Conservation (phyloP, 2,797 vertebrate species). For the Natrix natrix region DNA sequence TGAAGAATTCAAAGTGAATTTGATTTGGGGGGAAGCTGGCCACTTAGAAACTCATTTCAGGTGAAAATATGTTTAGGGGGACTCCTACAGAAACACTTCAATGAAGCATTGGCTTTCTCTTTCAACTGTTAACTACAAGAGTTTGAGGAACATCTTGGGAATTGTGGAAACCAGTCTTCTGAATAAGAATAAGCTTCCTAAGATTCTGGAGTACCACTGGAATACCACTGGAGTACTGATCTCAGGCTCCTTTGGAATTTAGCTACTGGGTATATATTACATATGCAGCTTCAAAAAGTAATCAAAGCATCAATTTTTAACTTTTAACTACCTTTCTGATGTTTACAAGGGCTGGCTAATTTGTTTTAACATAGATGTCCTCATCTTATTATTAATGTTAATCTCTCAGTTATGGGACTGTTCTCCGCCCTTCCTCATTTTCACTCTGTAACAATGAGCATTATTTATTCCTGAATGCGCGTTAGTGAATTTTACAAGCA, state of each 20-base stretch:
- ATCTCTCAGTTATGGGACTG: not conserved
- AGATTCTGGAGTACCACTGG: not conserved
- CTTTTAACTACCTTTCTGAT: not conserved
- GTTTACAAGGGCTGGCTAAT: not conserved
- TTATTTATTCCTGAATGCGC: slow-evolving; percentile 50
- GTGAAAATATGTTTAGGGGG: not conserved
- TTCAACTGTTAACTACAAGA: not conserved
- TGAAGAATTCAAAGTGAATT: not conserved
- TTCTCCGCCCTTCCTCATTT: slow-evolving; percentile 13
- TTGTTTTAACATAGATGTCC: slow-evolving; percentile 1
- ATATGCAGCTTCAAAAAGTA: not conserved
- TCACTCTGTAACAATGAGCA: slow-evolving; percentile 36
- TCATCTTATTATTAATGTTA: slow-evolving; percentile 35
- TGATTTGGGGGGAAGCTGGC: not conserved
- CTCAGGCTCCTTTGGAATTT: not conserved
- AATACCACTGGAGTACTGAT: not conserved
- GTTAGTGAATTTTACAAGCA: slow-evolving; percentile 54
- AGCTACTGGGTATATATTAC: not conserved
- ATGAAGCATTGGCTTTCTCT: not conserved
- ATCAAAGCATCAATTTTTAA: not conserved
- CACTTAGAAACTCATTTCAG: not conserved
- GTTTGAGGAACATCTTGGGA: not conserved
- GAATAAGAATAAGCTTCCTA: not conserved
- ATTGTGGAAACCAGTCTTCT: not conserved
- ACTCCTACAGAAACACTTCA: not conserved